These are phyloP conservation scores for Volucella zonaria DNA, from an alignment of 2,888 invertebrate species.

Conservation along the genomic window DNA sequence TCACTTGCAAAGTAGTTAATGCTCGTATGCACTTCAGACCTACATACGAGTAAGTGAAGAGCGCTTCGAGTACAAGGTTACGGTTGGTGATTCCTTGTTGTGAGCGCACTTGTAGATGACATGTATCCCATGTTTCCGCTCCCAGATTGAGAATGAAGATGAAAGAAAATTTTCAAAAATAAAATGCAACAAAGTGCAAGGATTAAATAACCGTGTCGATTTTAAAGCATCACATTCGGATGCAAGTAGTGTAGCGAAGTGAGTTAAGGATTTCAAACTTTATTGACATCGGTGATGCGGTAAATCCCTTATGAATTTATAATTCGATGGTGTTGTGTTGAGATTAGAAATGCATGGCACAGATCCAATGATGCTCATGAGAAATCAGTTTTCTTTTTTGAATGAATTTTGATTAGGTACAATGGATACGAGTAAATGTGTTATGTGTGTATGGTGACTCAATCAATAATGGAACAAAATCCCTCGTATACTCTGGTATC, in stretches of 20 bases:
- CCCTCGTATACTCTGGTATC: no score
- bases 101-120: slow-evolving; percentile 8
- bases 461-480: no score
- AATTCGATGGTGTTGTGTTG: slow-evolving; percentile 34
- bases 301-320: slow-evolving; percentile 44
- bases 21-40: neutral
- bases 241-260: neutral
- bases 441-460: no score
- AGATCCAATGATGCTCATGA: slow-evolving; percentile 3
- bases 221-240: neutral
- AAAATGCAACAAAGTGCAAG: neutral
- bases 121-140: slow-evolving; percentile 5
- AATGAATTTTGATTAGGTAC: no score
- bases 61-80: slow-evolving; percentile 8
- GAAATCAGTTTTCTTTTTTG: neutral
- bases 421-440: no score
- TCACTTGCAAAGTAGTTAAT: slow-evolving; percentile 6
- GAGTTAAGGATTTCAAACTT: neutral
- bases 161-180: slow-evolving; percentile 36
- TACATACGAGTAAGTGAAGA: slow-evolving; percentile 17
- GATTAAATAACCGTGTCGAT: slow-evolving; percentile 12
- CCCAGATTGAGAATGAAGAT: neutral
- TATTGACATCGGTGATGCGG: neutral
- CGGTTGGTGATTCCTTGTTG: neutral
- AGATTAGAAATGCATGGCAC: slow-evolving; percentile 23